Evolutionary conservation across 2,888 invertebrate species (phyloP), one percentile per base, ranked within the genome.

Genomic region (Hyppa rectilinea): DNA sequence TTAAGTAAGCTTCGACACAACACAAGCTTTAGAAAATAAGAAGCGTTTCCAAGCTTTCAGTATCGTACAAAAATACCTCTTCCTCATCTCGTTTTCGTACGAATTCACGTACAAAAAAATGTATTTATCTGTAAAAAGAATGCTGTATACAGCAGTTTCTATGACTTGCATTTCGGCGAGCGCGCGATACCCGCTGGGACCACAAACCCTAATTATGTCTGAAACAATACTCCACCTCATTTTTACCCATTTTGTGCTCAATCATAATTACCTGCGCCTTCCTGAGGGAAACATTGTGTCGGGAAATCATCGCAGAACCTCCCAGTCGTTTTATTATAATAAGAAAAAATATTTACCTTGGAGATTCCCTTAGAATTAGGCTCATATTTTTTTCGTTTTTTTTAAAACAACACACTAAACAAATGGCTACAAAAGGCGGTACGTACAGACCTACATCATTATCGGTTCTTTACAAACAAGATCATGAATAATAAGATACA

Each of bases 221-320:
- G 94, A 94, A 95, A 96, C 95, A 96, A 95, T 93, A 90, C 93
- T 86, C 89, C 86, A 83, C 89, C 91, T 94, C 90, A 95, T 96
- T 96, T 96, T 96, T 95, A 96, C 92, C 94, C 94, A 92, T 94
- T 95, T 93, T 94, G 91, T 92, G 95, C 95, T 96, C 95, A 95
- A 96, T 96, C 95, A 95, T 95, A 96, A 96, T 96, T 95, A 95
- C 91, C 91, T 82, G 86, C 82, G 83, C 82, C 87, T 84, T 91
- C 94, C 94, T 91, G 78, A 80, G 93, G 95, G 95, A 93, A 87
- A 90, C 92, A 90, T 93, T 92, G 90, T 91, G 89, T 85, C 87
- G 87, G 89, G 89, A 90, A 92, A 94, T 94, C 94, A 94, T 91
- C 90, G 88, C 84, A 78, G 80, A 87, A 80, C 85, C 88, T 89